Conservation (phyloP, 2,113 vertebrate species). For the Melanerpes formicivorus region DNA sequence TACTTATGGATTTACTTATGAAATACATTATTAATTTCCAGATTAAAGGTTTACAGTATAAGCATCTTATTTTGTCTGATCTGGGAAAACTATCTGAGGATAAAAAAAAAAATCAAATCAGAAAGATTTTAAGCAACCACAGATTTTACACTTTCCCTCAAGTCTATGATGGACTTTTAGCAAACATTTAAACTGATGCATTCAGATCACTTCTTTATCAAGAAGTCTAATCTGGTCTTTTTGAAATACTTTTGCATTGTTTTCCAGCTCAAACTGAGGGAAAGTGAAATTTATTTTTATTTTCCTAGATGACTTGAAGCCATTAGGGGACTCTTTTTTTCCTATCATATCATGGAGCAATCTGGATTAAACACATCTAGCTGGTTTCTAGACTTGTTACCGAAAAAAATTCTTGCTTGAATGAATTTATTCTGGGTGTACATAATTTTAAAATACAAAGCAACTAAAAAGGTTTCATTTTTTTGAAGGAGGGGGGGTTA, state of each 20-base stretch:
- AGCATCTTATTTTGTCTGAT: background rate
- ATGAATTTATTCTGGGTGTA: background rate
- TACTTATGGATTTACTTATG: background rate
- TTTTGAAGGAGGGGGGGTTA: background rate
- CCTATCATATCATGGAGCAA: slow-evolving; percentile 55
- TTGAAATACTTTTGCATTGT: background rate
- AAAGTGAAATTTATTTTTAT: background rate
- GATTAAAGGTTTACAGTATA: background rate
- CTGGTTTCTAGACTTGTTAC: background rate
- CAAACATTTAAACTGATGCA: background rate
- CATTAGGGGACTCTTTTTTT: slow-evolving; percentile 81
- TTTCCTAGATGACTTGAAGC: slow-evolving; percentile 42
- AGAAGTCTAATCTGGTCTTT: background rate
- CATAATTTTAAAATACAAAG: background rate
- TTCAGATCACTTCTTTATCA: background rate
- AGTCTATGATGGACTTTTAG: background rate
- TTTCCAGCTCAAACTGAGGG: background rate
- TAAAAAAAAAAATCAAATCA: background rate
- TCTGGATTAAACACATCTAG: background rate
- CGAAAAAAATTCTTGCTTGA: background rate
- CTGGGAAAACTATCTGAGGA: background rate
- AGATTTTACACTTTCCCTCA: background rate
- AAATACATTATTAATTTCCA: background rate
- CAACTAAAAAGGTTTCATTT: background rate
- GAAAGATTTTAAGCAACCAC: background rate